phyloP scores from a whole-genome alignment of 2,797 vertebrate species.

The Lagodon rhomboides region DNA sequence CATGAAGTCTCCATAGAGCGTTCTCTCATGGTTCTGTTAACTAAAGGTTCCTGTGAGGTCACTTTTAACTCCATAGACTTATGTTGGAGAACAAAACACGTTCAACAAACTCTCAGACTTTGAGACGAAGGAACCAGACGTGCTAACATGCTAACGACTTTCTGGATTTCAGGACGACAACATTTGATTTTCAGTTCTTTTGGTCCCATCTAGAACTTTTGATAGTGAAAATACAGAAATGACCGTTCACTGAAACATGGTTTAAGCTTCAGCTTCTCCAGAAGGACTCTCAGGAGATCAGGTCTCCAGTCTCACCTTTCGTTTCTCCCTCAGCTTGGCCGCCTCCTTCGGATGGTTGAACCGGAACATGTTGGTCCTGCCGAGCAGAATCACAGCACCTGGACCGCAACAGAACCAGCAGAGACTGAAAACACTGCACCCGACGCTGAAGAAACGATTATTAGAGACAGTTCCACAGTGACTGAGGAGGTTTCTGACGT shows the following conservation, averaged over 20 bases:
- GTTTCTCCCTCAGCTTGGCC: conserved; percentile 94
- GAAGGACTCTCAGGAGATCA: background rate
- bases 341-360: conserved; percentile 99
- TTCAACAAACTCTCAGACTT: too few species aligned
- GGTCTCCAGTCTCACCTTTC: conserved; percentile 87
- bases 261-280: too few species aligned
- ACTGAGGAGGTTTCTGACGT: background rate
- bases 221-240: too few species aligned
- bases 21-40: background rate
- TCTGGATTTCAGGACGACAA: too few species aligned
- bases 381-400: conserved; percentile 97
- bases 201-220: too few species aligned
- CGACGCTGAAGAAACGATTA: background rate
- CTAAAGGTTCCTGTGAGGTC: background rate
- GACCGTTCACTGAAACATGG: too few species aligned
- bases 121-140: too few species aligned
- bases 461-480: background rate
- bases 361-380: conserved; percentile 98
- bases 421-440: too few species aligned
- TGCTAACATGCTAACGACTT: too few species aligned
- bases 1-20: background rate
- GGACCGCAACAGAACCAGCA: background rate
- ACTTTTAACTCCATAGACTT: background rate
- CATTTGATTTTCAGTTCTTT: too few species aligned
- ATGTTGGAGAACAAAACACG: too few species aligned